A percentile compares a stretch with the other conserved stretches of the same genome.
Evolutionary conservation across 2,113 vertebrate species (phyloP).

Genomic region (Otolemur garnettii): DNA sequence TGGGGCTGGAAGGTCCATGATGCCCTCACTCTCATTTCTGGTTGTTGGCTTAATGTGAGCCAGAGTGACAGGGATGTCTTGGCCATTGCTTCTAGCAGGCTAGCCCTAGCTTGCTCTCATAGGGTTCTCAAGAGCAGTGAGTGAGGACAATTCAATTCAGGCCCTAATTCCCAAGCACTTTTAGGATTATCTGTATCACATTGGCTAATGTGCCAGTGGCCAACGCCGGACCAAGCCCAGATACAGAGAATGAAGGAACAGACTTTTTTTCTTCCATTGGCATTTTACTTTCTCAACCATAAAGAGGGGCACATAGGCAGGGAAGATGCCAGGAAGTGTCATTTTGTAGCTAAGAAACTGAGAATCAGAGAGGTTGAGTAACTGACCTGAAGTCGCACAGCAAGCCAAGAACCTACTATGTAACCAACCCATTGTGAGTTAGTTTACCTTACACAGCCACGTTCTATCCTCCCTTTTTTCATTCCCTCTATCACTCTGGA

Average conservation of each 20-base stretch:
- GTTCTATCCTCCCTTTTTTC: no score
- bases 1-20: neutral
- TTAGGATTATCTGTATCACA: neutral
- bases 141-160: neutral
- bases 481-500: neutral
- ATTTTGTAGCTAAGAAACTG: neutral
- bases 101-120: neutral
- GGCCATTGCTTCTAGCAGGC: neutral
- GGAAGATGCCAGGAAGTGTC: neutral
- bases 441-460: neutral
- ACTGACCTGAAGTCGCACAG: neutral
- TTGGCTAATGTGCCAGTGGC: neutral
- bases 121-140: neutral
- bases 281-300: neutral
- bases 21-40: neutral
- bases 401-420: neutral
- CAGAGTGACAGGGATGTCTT: neutral
- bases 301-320: neutral
- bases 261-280: neutral
- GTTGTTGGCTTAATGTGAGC: neutral
- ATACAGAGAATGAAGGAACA: neutral
- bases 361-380: constrained; percentile 3
- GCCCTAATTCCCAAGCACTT: neutral
- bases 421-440: neutral
- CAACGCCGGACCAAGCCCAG: neutral